A percentile compares a stretch with the other conserved stretches of the same genome.
Evolutionary conservation across 2,797 vertebrate genomes (phyloP).

Genomic region (Gymnodraco acuticeps): DNA sequence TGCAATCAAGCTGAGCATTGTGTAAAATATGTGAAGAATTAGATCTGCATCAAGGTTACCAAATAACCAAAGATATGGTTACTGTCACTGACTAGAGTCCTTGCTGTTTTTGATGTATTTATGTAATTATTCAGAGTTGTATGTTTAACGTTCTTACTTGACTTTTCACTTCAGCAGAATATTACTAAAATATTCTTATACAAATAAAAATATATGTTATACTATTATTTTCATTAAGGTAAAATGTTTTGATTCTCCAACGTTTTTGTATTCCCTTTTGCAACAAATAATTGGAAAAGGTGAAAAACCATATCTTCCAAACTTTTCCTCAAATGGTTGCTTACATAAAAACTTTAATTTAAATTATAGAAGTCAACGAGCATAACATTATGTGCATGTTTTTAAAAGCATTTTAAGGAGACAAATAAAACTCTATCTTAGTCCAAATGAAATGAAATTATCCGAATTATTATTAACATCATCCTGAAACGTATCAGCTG

Average conservation of each 20-base stretch:
- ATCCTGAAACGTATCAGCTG: conserved; percentile 14
- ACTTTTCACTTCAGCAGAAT: background rate
- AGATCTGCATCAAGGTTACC: conserved; percentile 23
- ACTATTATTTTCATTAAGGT: background rate
- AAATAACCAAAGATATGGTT: conserved; percentile 21
- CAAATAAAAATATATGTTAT: background rate
- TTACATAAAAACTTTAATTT: background rate
- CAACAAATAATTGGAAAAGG: background rate
- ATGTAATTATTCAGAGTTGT: background rate
- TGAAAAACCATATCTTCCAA: background rate
- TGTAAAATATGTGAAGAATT: conserved; percentile 44
- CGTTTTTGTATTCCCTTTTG: background rate
- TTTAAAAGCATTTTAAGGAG: background rate
- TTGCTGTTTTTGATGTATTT: conserved; percentile 10
- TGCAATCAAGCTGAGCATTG: conserved; percentile 37
- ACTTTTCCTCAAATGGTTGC: conserved; percentile 22
- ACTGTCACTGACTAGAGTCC: background rate
- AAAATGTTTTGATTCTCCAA: background rate
- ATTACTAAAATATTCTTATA: background rate
- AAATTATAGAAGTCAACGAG: background rate
- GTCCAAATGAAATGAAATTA: background rate
- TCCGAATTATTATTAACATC: background rate
- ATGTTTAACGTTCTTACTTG: background rate
- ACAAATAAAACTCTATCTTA: conserved; percentile 4
- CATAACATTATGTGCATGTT: background rate